Evolutionary conservation across 2,113 vertebrate species (phyloP).

Genomic region (Coptodon bakossiorum): DNA sequence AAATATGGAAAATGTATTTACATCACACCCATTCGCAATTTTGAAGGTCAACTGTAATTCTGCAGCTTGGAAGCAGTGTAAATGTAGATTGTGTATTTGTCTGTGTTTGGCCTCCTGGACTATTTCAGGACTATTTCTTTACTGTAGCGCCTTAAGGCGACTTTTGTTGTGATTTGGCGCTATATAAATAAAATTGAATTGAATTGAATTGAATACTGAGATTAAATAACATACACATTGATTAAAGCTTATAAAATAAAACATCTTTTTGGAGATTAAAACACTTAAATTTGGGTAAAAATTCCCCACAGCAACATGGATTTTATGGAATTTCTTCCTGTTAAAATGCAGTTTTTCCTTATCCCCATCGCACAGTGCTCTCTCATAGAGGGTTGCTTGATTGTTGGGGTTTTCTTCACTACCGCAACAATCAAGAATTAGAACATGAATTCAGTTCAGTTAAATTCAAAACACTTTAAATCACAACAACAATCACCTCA

Average conservation of each 20-base stretch:
- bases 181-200: too few species aligned
- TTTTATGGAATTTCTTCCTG: not conserved
- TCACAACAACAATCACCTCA: not conserved
- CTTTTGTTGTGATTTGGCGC: too few species aligned
- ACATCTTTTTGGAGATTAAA: fast-evolving
- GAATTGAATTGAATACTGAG: not conserved
- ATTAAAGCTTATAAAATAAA: not conserved
- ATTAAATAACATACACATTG: not conserved
- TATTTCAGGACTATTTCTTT: not conserved
- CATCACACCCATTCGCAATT: fast-evolving
- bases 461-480: not conserved
- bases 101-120: not conserved
- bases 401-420: not conserved
- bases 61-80: not conserved
- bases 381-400: not conserved
- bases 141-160: not conserved
- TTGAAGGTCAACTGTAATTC: not conserved
- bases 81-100: not conserved
- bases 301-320: not conserved
- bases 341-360: not conserved
- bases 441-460: not conserved
- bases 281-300: not conserved
- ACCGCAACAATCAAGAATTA: fast-evolving
- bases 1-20: not conserved
- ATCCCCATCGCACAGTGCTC: not conserved